Evolutionary conservation across 2,888 invertebrate species (phyloP), one percentile per base, ranked within the genome.

Genomic region (Atethmia centrago): DNA sequence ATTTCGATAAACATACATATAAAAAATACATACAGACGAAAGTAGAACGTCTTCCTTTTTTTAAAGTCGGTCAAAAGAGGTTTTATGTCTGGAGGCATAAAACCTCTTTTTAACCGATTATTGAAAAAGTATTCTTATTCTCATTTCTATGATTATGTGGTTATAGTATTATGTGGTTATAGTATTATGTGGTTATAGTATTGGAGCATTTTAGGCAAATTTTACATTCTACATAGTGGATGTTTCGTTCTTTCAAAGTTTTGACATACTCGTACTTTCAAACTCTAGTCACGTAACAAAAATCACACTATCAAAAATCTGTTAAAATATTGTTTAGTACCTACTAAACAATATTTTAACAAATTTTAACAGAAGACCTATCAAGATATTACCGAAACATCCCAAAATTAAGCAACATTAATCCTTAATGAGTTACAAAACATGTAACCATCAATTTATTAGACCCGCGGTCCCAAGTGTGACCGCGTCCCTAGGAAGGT

Each of bases 401-500:
- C 36, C 45, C 28, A 28, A 61, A 61, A 47, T 64, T 71, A 56
- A 42, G 36, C 72, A 73, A 74, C 67, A 85, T 85, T 78, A 79
- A 71, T 64, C 64, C 67, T 73, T 78, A 84, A 85, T 72, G 66
- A 81, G 71, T 85, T 74, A 75, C 83, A 74, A 76, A 83, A 79
- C 83, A 77, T 79, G 77, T 73, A 70, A 71, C 71, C 74, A 86
- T 88, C 81, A 83, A 84, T 86, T 87, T 88, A 84, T 87, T 85
- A 85, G 80, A 79, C 63, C 42, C 70, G 61, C 68, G 51, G 59
- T 77, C 86, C 85, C 86, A 88, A 89, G 81, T 93, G 89, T 93
- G 88, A 78, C 83, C 88, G 83, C 85, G 81, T 82, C 93, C 89
- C 87, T 89, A 91, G 88, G 86, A 92, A 94, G 94, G 93, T 95